Evolutionary conservation across 2,797 vertebrate species (phyloP).

Genomic region (Myotis daubentonii): DNA sequence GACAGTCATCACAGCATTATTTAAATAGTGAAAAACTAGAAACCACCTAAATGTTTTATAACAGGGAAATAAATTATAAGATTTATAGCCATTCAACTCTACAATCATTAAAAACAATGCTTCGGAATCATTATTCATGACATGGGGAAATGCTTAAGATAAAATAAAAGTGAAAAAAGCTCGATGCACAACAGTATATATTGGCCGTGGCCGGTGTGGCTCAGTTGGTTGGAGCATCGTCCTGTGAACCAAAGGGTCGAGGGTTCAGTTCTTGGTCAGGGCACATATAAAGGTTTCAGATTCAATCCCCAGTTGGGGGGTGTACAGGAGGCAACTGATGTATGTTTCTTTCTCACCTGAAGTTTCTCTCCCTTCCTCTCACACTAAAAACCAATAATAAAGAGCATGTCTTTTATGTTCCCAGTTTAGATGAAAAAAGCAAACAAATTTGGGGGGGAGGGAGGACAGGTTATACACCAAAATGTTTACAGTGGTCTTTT

Average conservation of each 20-base stretch:
- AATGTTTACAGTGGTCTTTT: not conserved
- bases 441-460: not conserved
- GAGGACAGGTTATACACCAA: not conserved
- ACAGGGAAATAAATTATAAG: constrained; percentile 53
- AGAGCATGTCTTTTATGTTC: not conserved
- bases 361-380: not conserved
- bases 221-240: not conserved
- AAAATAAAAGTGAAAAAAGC: constrained; percentile 44
- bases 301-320: not conserved
- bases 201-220: not conserved
- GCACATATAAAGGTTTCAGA: not conserved
- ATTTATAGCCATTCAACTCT: constrained; percentile 49
- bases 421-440: constrained; percentile 45
- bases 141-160: not conserved
- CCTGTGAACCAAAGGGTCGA: not conserved
- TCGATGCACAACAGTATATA: not conserved
- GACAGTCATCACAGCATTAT: constrained; percentile 57
- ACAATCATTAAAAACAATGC: constrained; percentile 56
- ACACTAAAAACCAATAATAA: not conserved
- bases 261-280: not conserved
- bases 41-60: constrained; percentile 43
- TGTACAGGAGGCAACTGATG: not conserved
- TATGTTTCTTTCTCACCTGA: not conserved
- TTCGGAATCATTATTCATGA: constrained; percentile 30
- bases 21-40: constrained; percentile 61